These are phyloP conservation scores for Notocelia uddmanniana DNA, from an alignment of 2,888 invertebrate species.

Conservation along the genomic window DNA sequence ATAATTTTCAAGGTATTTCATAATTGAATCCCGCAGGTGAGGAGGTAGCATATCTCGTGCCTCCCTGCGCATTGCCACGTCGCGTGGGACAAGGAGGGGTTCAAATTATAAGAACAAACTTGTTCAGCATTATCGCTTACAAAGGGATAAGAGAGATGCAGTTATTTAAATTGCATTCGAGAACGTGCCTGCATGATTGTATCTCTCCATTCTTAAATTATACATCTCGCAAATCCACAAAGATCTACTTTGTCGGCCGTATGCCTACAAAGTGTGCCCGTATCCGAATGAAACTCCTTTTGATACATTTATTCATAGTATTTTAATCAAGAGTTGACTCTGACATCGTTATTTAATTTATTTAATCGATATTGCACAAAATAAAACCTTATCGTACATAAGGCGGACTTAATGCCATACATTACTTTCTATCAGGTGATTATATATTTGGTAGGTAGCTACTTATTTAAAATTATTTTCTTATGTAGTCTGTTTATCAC, in stretches of 20 bases:
- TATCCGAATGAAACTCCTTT: not conserved
- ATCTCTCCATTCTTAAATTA: not conserved
- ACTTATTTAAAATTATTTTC: no score
- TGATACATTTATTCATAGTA: not conserved
- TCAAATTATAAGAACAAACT: not conserved
- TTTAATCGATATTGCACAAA: no score
- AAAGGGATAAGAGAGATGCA: not conserved
- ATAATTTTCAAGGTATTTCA: conserved; percentile 39
- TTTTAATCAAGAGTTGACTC: not conserved
- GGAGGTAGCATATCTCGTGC: conserved; percentile 27
- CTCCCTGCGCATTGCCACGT: conserved; percentile 7
- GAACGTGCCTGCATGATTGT: not conserved
- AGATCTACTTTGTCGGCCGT: not conserved
- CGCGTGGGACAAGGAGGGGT: not conserved
- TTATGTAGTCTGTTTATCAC: no score
- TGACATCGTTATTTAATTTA: no score
- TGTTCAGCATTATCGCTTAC: not conserved
- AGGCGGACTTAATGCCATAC: no score
- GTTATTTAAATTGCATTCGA: conserved; percentile 2
- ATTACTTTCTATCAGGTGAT: no score
- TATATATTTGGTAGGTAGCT: no score
- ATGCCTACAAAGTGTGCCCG: not conserved
- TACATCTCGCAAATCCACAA: not conserved
- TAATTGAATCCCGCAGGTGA: conserved; percentile 37
- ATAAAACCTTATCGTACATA: no score